Conservation (phyloP, 2,113 vertebrate species). For the Syngnathoides biaculeatus region DNA sequence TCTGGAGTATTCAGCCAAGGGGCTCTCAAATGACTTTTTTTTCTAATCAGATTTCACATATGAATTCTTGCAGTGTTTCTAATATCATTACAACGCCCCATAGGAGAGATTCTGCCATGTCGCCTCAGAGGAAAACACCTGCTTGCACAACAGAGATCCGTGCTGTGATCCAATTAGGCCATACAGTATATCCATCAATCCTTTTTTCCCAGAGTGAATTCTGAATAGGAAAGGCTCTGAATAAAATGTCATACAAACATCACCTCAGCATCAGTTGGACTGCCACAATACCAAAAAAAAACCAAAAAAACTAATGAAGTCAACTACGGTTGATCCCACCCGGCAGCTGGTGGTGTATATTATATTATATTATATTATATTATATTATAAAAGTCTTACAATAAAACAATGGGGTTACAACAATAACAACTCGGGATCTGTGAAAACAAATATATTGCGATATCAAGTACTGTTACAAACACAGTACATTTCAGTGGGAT, state of each 20-base stretch:
- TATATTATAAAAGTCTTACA: background rate
- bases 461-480: background rate
- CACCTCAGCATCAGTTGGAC: conserved; percentile 17
- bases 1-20: conserved; percentile 13
- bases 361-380: too few species aligned
- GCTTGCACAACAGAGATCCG: conserved; percentile 36
- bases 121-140: conserved; percentile 40
- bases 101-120: conserved; percentile 27
- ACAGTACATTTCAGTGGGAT: background rate
- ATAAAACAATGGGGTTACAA: background rate
- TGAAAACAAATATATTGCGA: background rate
- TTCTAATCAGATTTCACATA: conserved; percentile 39
- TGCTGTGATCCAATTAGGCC: conserved; percentile 43
- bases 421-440: background rate
- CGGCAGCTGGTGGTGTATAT: too few species aligned
- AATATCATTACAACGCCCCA: conserved; percentile 46
- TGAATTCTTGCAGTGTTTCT: conserved; percentile 33
- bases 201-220: conserved; percentile 35
- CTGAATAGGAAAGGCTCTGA: conserved; percentile 13
- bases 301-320: too few species aligned
- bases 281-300: conserved; percentile 1
- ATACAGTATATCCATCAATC: conserved; percentile 21
- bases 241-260: background rate
- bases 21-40: conserved; percentile 11
- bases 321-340: too few species aligned